These are phyloP conservation scores for Athene cunicularia DNA, from an alignment of 2,113 vertebrate genomes.

Conservation along the genomic window DNA sequence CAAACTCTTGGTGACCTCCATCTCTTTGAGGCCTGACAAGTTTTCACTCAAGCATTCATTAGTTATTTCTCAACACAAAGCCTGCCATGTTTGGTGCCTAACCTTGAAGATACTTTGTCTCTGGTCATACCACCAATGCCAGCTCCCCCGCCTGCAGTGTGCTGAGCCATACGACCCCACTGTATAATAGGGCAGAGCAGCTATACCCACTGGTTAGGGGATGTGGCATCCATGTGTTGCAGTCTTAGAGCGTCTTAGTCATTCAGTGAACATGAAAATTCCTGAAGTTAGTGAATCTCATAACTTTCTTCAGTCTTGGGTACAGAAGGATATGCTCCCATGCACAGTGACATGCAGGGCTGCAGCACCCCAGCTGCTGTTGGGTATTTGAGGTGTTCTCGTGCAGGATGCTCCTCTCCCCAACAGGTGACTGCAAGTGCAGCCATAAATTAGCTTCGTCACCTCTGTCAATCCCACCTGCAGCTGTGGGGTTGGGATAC, in stretches of 20 bases:
- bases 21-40: neutral
- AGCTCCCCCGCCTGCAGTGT: rapidly evolving
- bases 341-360: neutral
- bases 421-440: neutral
- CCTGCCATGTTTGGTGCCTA: neutral
- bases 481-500: neutral
- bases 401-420: neutral
- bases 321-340: neutral
- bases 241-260: neutral
- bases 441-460: neutral
- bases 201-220: neutral
- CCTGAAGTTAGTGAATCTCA: neutral
- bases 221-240: neutral
- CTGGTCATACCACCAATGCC: neutral
- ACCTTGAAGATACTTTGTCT: neutral
- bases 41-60: neutral
- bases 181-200: neutral
- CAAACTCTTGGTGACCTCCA: neutral
- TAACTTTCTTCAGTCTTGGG: neutral
- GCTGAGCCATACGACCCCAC: rapidly evolving
- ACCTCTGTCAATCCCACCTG: neutral
- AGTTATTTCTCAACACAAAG: rapidly evolving
- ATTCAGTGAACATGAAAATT: neutral
- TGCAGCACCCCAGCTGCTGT: neutral
- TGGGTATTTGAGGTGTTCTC: rapidly evolving